A percentile compares a stretch with the other conserved stretches of the same genome.
These are phyloP conservation scores for Pteromalus puparum DNA, from an alignment of 1,140 invertebrate genomes.

Conservation along the genomic window DNA sequence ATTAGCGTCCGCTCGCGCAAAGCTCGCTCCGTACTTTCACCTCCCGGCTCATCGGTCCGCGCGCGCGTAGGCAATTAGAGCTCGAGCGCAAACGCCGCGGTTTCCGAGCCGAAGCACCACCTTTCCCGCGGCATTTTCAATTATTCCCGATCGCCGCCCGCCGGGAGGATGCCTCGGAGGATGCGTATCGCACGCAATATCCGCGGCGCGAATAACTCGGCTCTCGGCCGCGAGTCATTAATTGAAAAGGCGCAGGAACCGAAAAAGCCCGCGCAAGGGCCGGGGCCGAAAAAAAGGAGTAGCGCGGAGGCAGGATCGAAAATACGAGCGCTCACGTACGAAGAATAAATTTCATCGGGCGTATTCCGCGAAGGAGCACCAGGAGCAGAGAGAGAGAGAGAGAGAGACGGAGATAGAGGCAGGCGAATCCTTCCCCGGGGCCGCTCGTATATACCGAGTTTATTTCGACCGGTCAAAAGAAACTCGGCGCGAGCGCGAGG, in stretches of 20 bases:
- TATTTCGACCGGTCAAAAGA: slow-evolving; percentile 50
- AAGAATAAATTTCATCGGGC: slow-evolving; percentile 55
- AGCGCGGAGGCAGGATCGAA: slow-evolving; percentile 30
- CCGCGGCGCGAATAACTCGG: too few relatives aligned
- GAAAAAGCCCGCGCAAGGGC: not conserved
- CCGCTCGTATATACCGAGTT: slow-evolving; percentile 50
- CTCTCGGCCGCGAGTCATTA: slow-evolving; percentile 14
- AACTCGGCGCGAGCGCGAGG: not conserved
- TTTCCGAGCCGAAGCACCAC: slow-evolving; percentile 25
- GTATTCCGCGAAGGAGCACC: slow-evolving; percentile 41
- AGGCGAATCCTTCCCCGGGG: slow-evolving; percentile 42
- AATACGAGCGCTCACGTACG: slow-evolving; percentile 47
- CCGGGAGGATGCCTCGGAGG: too few relatives aligned
- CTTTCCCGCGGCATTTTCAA: slow-evolving; percentile 40
- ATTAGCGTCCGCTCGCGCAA: slow-evolving; percentile 5
- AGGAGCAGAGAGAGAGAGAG: slow-evolving; percentile 21
- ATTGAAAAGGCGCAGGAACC: slow-evolving; percentile 22
- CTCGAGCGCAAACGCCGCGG: slow-evolving; percentile 56
- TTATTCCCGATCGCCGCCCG: slow-evolving; percentile 39
- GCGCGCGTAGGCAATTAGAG: slow-evolving; percentile 59
- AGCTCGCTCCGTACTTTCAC: slow-evolving; percentile 31
- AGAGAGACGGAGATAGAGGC: slow-evolving; percentile 39
- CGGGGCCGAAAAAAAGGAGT: slow-evolving; percentile 5
- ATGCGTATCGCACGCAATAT: not conserved
- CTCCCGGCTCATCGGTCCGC: slow-evolving; percentile 38